These are phyloP conservation scores for Cyclura pinguis DNA, from an alignment of 2,797 vertebrate genomes.

Conservation along the genomic window DNA sequence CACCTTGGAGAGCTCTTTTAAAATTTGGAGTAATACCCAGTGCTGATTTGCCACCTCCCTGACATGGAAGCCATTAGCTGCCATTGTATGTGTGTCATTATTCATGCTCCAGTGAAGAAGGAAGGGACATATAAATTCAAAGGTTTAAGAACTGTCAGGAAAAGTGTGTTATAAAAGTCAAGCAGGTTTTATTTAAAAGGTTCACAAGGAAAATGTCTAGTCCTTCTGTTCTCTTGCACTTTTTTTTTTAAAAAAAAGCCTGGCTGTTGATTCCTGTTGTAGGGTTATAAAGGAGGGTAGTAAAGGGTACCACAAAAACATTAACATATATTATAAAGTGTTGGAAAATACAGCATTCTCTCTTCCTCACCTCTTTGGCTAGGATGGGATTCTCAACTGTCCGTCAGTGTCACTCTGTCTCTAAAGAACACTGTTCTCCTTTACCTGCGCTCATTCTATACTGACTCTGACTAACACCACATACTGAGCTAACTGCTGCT, in stretches of 20 bases:
- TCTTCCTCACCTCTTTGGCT: too few relatives aligned
- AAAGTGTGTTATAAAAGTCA: background rate
- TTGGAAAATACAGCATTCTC: too few relatives aligned
- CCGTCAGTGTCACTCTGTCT: too few relatives aligned
- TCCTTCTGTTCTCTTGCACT: background rate
- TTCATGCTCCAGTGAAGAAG: background rate
- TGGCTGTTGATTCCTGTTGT: background rate
- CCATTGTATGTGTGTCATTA: background rate
- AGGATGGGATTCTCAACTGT: too few relatives aligned
- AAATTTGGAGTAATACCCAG: too few relatives aligned
- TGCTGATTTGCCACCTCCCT: too few relatives aligned
- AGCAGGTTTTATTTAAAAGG: slow-evolving; percentile 10
- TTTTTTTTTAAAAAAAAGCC: background rate
- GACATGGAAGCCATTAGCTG: background rate
- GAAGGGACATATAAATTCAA: background rate
- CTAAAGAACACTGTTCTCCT: too few relatives aligned
- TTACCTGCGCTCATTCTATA: too few relatives aligned
- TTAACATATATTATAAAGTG: background rate
- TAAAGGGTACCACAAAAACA: background rate
- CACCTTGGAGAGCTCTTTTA: too few relatives aligned
- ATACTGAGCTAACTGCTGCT: too few relatives aligned
- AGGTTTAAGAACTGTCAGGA: background rate
- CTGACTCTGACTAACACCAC: too few relatives aligned
- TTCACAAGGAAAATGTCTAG: background rate
- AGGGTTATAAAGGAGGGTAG: background rate